A percentile compares a stretch with the other conserved stretches of the same genome.
phyloP scores from a whole-genome alignment of 2,113 vertebrate species.

The Lampris megalopsis region DNA sequence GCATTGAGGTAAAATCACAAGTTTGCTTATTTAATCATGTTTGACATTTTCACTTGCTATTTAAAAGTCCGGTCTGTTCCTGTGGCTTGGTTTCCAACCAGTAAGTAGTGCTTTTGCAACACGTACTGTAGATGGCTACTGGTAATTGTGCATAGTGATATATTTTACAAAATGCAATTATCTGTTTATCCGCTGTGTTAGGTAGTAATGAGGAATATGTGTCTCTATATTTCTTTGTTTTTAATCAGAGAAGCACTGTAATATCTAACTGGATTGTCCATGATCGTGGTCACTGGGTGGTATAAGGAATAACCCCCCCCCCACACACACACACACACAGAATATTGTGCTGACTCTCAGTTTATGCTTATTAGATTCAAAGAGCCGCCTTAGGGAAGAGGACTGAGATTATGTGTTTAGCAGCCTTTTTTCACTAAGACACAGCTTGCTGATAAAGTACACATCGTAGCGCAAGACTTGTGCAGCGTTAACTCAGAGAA shows the following conservation, averaged over 20 bases:
- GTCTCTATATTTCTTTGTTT: too few relatives aligned
- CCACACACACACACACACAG: too few relatives aligned
- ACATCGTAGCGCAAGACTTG: not conserved
- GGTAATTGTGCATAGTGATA: too few relatives aligned
- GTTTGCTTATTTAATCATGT: not conserved
- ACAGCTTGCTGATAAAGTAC: not conserved
- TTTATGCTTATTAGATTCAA: not conserved
- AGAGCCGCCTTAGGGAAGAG: not conserved
- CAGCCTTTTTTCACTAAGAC: not conserved
- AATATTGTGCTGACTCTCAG: not conserved
- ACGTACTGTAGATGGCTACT: too few relatives aligned
- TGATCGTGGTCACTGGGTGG: too few relatives aligned
- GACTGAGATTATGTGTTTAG: not conserved
- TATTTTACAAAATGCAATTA: too few relatives aligned
- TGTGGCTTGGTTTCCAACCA: not conserved
- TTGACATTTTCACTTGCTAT: constrained; percentile 19
- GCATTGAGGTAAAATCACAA: not conserved
- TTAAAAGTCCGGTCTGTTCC: constrained; percentile 16
- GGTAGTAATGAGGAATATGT: too few relatives aligned
- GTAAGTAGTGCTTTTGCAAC: not conserved
- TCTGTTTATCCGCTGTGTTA: too few relatives aligned
- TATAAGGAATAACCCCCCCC: too few relatives aligned
- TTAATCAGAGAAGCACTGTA: too few relatives aligned
- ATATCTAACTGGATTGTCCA: too few relatives aligned
- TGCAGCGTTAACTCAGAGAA: too few relatives aligned